A percentile compares a stretch with the other conserved stretches of the same genome.
phyloP scores from a whole-genome alignment of 2,113 vertebrate species.

The Hippoglossus stenolepis region DNA sequence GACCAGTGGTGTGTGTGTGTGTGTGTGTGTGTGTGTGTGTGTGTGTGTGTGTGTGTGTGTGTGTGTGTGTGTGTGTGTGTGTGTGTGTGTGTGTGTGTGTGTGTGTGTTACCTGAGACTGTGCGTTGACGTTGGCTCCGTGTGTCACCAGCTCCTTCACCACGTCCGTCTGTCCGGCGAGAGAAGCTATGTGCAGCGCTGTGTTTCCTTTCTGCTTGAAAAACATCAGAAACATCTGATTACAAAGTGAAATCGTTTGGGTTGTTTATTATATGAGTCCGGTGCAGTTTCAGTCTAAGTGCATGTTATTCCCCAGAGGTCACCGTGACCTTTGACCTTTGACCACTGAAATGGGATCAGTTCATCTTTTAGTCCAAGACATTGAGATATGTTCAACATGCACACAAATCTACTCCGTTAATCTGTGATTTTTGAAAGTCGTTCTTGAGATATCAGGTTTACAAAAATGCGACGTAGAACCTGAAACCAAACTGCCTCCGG shows the following conservation, averaged over 20 bases:
- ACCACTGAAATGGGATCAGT: too few species aligned
- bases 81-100: slow-evolving; percentile 4
- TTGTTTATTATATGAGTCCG: too few species aligned
- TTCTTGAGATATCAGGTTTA: background rate
- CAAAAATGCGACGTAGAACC: background rate
- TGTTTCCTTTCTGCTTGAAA: slow-evolving; percentile 94
- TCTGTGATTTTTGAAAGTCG: too few species aligned
- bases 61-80: slow-evolving; percentile 26
- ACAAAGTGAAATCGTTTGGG: too few species aligned
- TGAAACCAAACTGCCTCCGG: too few species aligned
- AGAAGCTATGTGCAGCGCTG: slow-evolving; percentile 96
- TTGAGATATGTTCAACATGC: too few species aligned
- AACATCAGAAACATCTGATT: background rate
- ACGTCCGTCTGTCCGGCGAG: slow-evolving; percentile 95
- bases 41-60: slow-evolving; percentile 1
- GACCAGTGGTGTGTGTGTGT: background rate
- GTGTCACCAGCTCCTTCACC: slow-evolving; percentile 92
- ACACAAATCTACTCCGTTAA: too few species aligned
- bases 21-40: too few species aligned
- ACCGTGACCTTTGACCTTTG: too few species aligned
- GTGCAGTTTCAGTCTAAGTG: too few species aligned
- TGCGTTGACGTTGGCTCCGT: slow-evolving; percentile 92
- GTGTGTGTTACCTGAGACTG: slow-evolving; percentile 92
- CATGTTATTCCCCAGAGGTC: too few species aligned
- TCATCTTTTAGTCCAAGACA: too few species aligned